Evolutionary conservation across 2,888 invertebrate species (phyloP).

Genomic region (Zygogramma bicolorata): DNA sequence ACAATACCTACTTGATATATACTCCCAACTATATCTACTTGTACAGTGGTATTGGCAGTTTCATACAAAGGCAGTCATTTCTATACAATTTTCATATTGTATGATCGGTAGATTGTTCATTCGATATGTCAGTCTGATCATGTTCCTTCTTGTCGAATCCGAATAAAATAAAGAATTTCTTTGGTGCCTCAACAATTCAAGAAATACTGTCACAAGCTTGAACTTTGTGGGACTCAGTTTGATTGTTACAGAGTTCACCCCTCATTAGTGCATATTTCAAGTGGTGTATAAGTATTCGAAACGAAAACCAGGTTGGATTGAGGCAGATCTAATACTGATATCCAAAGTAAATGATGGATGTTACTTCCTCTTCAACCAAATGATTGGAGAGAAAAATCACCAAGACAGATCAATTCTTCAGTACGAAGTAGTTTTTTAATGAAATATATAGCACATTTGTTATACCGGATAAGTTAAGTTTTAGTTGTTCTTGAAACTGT

Average conservation of each 20-base stretch:
- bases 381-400: too few relatives aligned
- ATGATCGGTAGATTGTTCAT: neutral
- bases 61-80: neutral
- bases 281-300: neutral
- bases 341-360: too few relatives aligned
- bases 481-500: too few relatives aligned
- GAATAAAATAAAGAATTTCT: conserved; percentile 6
- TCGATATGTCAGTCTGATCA: conserved; percentile 34
- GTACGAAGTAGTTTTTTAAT: neutral
- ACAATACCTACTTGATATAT: too few relatives aligned
- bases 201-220: neutral
- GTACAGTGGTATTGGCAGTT: conserved; percentile 16
- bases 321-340: too few relatives aligned
- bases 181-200: neutral
- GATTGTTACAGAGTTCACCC: neutral
- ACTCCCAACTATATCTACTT: too few relatives aligned
- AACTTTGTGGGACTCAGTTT: neutral
- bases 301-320: too few relatives aligned
- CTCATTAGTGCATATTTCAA: neutral
- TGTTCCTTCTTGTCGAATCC: conserved; percentile 19
- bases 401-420: too few relatives aligned
- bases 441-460: neutral
- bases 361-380: too few relatives aligned
- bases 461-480: too few relatives aligned
- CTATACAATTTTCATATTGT: neutral